Evolutionary conservation across 2,113 vertebrate species (phyloP), one percentile per base, ranked within the genome.

Genomic region (Chaenogobius annularis): DNA sequence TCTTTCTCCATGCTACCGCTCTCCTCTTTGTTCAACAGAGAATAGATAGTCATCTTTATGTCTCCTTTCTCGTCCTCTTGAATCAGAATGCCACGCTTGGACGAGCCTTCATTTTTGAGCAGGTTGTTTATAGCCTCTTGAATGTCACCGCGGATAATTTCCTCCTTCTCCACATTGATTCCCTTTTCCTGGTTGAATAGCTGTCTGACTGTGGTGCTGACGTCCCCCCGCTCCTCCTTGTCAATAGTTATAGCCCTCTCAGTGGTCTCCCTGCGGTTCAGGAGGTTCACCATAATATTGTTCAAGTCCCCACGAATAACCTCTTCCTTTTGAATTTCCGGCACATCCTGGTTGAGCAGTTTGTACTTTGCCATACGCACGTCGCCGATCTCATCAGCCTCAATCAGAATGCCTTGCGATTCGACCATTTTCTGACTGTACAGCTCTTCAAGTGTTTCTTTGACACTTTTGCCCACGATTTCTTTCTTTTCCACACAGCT

Each of bases 51-150:
- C 96, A 98, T 95, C 78, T 93, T 95, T 74, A 97, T 90, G 55
- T 98, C 95, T 15, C 96, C 96, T 74, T 92, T 96, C 85, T 98
- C 96, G 55, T 95, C 94, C 79, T 96, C 96, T 70, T 98, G 95
- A 91, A 98, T 95, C 67, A 98, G 88, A 87, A 98, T 96, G 37
- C 96, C 96, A 78, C 80, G 93, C 85, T 95, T 96, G 37, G 91
- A 87, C 71, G 93, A 91, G 47, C 85, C 89, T 68, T 95, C 90
- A 6, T 84, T 86, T 22, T 88, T 92, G 6, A 96, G 91, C n/a
- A 98, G 87, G 37, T 85, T 96, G 92, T 91, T 95, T 63, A 97
- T 95, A 31, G 95, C 94, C 86, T 96, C 94, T 72, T 96, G 94
- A 81, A 97, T 93, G 87, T 98, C 95, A 48, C 95, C 95, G 68